Evolutionary conservation across 1,140 invertebrate genomes (phyloP).

Genomic region (Ganaspis sp.): DNA sequence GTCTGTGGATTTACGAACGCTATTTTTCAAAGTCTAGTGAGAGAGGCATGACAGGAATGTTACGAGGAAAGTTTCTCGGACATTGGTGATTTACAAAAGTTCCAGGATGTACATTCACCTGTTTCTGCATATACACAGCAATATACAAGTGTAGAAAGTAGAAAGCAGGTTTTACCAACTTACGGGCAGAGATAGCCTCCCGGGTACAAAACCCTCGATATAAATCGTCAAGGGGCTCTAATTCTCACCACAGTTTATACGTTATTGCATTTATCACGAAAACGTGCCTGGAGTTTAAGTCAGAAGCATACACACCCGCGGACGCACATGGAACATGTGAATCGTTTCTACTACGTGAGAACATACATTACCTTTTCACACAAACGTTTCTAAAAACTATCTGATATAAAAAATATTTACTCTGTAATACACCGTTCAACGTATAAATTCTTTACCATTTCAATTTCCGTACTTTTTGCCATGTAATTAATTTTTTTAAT

Average conservation of each 20-base stretch:
- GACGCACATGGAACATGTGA: conserved; percentile 43
- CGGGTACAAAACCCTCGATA: conserved; percentile 46
- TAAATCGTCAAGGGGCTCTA: conserved; percentile 64
- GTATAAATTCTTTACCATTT: too few species aligned
- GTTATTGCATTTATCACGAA: conserved; percentile 72
- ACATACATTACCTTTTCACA: conserved; percentile 37
- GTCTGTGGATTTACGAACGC: neutral
- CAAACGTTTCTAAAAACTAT: neutral
- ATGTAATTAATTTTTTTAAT: too few species aligned
- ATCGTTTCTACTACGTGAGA: conserved; percentile 52
- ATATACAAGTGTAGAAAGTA: neutral
- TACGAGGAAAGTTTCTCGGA: conserved; percentile 30
- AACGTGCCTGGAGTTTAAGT: conserved; percentile 62
- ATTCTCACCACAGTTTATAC: conserved; percentile 71
- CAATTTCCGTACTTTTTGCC: too few species aligned
- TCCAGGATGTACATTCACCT: neutral
- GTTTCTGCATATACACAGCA: neutral
- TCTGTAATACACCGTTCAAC: too few species aligned
- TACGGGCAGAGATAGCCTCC: conserved; percentile 1
- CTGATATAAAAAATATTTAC: too few species aligned
- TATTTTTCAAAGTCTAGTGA: conserved; percentile 1
- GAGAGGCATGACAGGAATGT: conserved; percentile 3
- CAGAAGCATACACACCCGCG: conserved; percentile 36
- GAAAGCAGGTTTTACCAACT: conserved; percentile 19
- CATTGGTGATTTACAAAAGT: conserved; percentile 16